Evolutionary conservation across 2,797 vertebrate genomes (phyloP), one percentile per base, ranked within the genome.

Genomic region (Hoplostethus mediterraneus): DNA sequence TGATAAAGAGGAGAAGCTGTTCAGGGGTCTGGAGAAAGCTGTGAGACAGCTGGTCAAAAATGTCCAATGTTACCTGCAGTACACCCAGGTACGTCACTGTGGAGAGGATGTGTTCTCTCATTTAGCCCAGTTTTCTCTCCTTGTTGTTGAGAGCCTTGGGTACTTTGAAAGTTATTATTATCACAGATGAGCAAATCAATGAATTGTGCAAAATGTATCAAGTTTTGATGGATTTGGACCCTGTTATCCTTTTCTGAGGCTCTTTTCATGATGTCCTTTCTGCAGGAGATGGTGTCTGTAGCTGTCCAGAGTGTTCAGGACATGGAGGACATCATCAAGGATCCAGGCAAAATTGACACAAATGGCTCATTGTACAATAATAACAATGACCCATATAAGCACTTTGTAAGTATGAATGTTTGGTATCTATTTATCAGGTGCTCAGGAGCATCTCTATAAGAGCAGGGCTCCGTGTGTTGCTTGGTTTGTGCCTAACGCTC

Each of bases 1-100:
- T 83, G 95, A 98, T 56, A 95, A 89, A 79, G 97, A 98, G 85
- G 98, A 99, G 85, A 98, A 98, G 71, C 74, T 96, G 38, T 99
- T 99, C 83, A 94, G 97, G 77, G 93, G 91, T 78, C 92, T 99
- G 82, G 98, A 99, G 90, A 99, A 98, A 91, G 96, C 95, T 0
- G 96, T 97, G 71, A 96, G 96, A 84, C 91, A 90, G 42, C 95
- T 97, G 21, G 88, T 95, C 69, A 99, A 96, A 93, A 97, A 98
- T 56, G 88, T 97, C 73, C 94, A 94, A 0, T 92, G 89, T 70
- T 98, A 94, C 75, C 91, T 94, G 0, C 95, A 95, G 36, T 82
- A 95, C 14, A 86, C 94, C 44, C 96, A 97, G 96, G 98, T 98
- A 49, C 56, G 59, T 31, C 45, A 12, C 28, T 21, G 0, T 33